Percentiles rank a stretch among this genome's conserved stretches.
Conservation (phyloP, 2,888 invertebrate species). For the Zaprionus bogoriensis region DNA sequence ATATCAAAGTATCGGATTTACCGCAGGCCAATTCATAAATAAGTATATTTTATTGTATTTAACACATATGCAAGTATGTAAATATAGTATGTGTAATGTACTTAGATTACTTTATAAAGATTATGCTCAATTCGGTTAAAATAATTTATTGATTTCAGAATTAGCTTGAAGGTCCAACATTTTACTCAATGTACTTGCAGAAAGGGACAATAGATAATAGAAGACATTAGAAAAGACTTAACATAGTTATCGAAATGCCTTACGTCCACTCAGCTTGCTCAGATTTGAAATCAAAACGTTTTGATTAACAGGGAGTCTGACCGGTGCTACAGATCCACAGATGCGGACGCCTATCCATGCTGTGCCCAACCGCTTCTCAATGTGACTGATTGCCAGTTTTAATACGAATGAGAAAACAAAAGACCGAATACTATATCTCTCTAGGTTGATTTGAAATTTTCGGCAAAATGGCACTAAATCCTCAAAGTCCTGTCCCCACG, state of each 20-base stretch:
- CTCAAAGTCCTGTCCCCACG: slow-evolving; percentile 24
- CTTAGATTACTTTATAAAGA: slow-evolving; percentile 48
- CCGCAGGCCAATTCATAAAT: slow-evolving; percentile 43
- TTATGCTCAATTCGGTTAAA: slow-evolving; percentile 66
- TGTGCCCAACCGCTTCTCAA: slow-evolving; percentile 34
- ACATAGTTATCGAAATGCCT: slow-evolving; percentile 51
- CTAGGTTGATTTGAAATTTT: slow-evolving; percentile 58
- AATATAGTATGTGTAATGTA: slow-evolving; percentile 21
- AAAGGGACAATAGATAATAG: slow-evolving; percentile 17
- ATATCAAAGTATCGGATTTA: slow-evolving; percentile 15
- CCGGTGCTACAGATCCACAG: slow-evolving; percentile 44
- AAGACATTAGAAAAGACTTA: slow-evolving; percentile 57
- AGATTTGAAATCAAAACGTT: slow-evolving; percentile 53
- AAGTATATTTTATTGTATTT: slow-evolving; percentile 55
- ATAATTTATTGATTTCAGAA: slow-evolving; percentile 74
- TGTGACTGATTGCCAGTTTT: slow-evolving; percentile 38
- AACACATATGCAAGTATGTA: slow-evolving; percentile 34
- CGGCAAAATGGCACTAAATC: slow-evolving; percentile 74
- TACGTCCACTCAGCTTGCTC: slow-evolving; percentile 40
- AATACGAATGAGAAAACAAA: slow-evolving; percentile 1
- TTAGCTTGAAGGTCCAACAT: slow-evolving; percentile 47
- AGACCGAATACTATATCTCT: slow-evolving; percentile 12
- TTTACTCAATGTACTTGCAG: slow-evolving; percentile 45
- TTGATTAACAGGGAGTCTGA: slow-evolving; percentile 44
- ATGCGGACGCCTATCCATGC: slow-evolving; percentile 16